phyloP scores from a whole-genome alignment of 2,888 invertebrate genomes.

The Strigamia transsilvanica region DNA sequence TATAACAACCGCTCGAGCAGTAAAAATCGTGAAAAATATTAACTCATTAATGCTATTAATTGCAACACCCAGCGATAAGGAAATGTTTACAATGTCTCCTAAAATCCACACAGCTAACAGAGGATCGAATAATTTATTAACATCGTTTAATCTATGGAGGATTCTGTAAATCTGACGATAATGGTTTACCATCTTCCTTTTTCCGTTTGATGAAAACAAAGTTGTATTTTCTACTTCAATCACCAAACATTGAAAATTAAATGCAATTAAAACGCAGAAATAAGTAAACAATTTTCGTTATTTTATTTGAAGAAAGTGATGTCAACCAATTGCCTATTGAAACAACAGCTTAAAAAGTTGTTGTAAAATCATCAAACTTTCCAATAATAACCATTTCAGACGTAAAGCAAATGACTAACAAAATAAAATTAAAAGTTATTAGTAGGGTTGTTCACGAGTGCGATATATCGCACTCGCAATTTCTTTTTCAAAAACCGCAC shows the following conservation, averaged over 20 bases:
- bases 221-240: neutral
- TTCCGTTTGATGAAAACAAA: neutral
- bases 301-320: neutral
- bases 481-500: no score
- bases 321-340: neutral
- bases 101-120: no score
- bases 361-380: no score
- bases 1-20: neutral
- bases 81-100: neutral
- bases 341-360: no score
- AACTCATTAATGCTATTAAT: neutral
- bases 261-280: neutral
- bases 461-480: no score
- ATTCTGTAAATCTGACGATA: neutral
- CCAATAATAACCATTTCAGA: no score
- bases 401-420: no score
- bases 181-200: no score
- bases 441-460: no score
- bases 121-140: neutral
- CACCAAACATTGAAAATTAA: neutral
- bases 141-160: neutral
- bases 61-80: neutral
- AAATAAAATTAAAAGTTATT: no score
- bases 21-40: neutral
- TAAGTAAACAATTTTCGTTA: neutral